Conservation (phyloP, 2,113 vertebrate species). For the Gymnobelideus leadbeateri region DNA sequence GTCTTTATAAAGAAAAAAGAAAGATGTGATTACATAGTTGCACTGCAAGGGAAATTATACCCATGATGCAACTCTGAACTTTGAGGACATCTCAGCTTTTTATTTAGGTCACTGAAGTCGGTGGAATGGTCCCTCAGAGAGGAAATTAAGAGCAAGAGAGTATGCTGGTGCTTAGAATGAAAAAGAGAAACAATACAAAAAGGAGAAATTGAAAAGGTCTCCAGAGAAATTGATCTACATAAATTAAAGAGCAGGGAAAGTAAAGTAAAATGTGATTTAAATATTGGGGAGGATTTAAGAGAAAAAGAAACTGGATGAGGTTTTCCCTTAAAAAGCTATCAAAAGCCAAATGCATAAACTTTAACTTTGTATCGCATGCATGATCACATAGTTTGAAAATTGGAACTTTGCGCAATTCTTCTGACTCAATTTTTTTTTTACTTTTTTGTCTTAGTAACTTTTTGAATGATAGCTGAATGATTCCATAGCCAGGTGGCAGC, state of each 20-base stretch:
- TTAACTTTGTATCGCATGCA: not conserved
- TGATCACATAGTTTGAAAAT: not conserved
- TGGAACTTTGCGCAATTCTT: not conserved
- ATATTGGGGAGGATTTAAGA: conserved; percentile 31
- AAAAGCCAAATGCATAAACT: not conserved
- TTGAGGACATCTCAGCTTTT: conserved; percentile 47
- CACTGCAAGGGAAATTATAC: not conserved
- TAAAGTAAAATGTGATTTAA: not conserved
- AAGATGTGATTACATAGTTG: not conserved
- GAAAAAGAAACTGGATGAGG: not conserved
- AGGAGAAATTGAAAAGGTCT: conserved; percentile 43
- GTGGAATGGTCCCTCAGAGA: conserved; percentile 27
- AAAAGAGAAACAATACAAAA: conserved; percentile 27
- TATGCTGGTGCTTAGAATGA: not conserved
- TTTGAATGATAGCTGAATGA: not conserved
- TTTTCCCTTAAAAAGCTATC: not conserved
- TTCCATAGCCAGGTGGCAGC: not conserved
- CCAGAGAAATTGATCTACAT: conserved; percentile 40
- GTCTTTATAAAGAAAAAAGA: not conserved
- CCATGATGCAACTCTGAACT: not conserved
- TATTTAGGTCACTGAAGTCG: conserved; percentile 34
- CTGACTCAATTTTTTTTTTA: not conserved
- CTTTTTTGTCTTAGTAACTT: not conserved
- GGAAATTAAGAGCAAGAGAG: conserved; percentile 39
- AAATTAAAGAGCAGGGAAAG: conserved; percentile 30